A percentile compares a stretch with the other conserved stretches of the same genome.
phyloP scores from a whole-genome alignment of 2,797 vertebrate species.

The Bothrops alternatus region DNA sequence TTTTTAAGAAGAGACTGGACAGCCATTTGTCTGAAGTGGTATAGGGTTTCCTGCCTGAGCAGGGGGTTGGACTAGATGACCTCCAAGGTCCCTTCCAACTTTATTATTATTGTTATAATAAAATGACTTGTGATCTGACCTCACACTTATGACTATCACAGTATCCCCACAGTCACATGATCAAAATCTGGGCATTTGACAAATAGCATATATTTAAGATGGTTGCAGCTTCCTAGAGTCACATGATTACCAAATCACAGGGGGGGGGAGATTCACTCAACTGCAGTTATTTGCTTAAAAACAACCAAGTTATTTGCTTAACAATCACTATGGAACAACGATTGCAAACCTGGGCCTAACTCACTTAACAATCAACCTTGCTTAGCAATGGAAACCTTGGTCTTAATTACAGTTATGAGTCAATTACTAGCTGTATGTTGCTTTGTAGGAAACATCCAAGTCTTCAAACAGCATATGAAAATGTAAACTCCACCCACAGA shows the following conservation, averaged over 20 bases:
- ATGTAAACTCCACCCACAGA: background rate
- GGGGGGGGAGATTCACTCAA: background rate
- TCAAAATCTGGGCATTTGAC: background rate
- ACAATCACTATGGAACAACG: background rate
- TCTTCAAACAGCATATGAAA: background rate
- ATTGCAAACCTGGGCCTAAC: background rate
- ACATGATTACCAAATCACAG: background rate
- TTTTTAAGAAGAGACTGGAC: too few relatives aligned
- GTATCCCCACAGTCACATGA: background rate
- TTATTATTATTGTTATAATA: too few relatives aligned
- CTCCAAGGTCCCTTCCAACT: too few relatives aligned
- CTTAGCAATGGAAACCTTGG: background rate
- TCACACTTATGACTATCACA: background rate
- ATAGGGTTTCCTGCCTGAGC: too few relatives aligned
- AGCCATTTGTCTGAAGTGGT: too few relatives aligned
- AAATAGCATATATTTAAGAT: background rate
- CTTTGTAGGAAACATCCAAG: background rate
- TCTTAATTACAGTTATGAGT: background rate
- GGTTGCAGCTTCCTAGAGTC: background rate
- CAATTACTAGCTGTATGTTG: background rate
- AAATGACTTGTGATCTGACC: background rate
- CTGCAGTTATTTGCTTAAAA: background rate
- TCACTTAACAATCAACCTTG: background rate
- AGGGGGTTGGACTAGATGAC: too few relatives aligned
- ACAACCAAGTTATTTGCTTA: background rate